Conservation (phyloP, 2,797 vertebrate species). For the Prionace glauca region DNA sequence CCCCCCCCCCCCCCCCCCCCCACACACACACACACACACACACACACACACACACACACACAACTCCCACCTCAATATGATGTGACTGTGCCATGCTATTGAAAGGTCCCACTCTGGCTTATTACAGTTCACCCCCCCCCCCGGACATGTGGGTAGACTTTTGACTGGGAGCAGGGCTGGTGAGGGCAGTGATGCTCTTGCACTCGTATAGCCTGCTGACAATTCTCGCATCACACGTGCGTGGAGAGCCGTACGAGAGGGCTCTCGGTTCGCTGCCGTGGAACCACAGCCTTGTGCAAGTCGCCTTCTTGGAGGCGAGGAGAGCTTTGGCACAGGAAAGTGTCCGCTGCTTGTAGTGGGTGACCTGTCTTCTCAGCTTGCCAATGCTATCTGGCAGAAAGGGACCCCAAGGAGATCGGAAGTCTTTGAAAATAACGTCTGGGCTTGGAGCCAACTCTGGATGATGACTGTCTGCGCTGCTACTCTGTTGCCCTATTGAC, state of each 20-base stretch:
- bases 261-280: background rate
- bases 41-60: too few relatives aligned
- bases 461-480: background rate
- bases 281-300: background rate
- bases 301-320: background rate
- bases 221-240: too few relatives aligned
- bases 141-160: background rate
- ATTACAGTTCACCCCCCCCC: too few relatives aligned
- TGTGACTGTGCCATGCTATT: too few relatives aligned
- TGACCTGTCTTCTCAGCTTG: background rate
- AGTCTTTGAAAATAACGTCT: background rate
- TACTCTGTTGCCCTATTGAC: background rate
- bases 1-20: background rate
- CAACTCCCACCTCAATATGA: too few relatives aligned
- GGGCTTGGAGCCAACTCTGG: background rate
- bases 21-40: too few relatives aligned
- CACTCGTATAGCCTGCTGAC: background rate
- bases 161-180: background rate
- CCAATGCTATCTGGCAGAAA: background rate
- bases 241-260: too few relatives aligned
- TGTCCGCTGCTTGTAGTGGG: too few relatives aligned
- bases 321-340: background rate
- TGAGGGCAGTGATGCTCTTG: background rate
- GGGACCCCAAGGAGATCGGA: background rate
- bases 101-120: too few relatives aligned